Evolutionary conservation across 2,888 invertebrate species (phyloP), one percentile per base, ranked within the genome.

Genomic region (Azorinus chamasolen): DNA sequence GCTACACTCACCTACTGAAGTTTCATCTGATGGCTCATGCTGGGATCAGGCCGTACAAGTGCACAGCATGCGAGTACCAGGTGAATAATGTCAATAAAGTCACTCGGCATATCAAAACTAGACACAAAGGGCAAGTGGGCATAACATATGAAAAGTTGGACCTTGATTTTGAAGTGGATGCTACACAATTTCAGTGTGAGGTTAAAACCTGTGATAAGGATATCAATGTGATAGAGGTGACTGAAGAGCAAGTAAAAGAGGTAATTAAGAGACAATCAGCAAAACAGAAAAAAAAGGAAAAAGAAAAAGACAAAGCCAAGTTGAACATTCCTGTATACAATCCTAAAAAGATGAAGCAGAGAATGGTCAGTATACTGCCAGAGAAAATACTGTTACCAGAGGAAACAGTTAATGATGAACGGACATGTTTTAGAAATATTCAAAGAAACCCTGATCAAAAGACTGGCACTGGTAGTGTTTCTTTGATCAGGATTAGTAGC

Each of bases 1-100:
- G 75, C 10, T 78, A 81, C 27, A 57, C 77, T n/a, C 74, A 75
- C 43, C 53, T 53, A 6, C 54, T 81, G 8, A 74, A 72, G 53
- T 65, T 64, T 22, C 81, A 81, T 25, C 41, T 81, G 10, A 81
- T 81, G 81, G 37, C 59, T 0, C 81, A 81, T 24, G 77, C 62
- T 16, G 81, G 81, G 3, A 78, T 81, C 39, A 32, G 58, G 32
- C 78, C 78, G 1, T 81, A 57, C 46, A 78, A 78, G 25, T 81
- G 81, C 62, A 75, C 61, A 20, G 51, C 57, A 2, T 81, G 81
- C 45, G 62, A 66, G 0, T 81, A 78, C 51, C 74, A 65, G 22
- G 69, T 65, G 18, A 72, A 61, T 18, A 70, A 61, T 20, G 14
- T 45, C 1, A 59, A 51, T 32, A 61, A 71, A 54, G 72, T 81